Base-by-base conservation (phyloP, 2,113 vertebrate genomes). In the Siniperca knerii region DNA sequence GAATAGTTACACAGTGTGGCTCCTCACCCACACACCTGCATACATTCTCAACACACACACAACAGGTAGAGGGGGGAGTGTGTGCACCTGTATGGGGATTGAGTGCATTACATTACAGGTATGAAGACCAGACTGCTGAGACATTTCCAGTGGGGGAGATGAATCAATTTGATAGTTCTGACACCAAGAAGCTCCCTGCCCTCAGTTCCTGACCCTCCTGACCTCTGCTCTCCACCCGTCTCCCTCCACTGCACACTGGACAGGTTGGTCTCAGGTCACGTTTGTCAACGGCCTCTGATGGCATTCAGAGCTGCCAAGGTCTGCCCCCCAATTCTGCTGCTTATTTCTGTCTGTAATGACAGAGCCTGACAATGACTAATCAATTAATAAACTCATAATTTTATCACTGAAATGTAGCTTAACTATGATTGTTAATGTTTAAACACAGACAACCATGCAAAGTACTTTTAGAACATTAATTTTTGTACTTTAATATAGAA, bases 21-120 rank as follows among this genome's bases (percentile, higher is more conserved):
- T 66, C 12, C 52, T 76, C 66, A 68, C 23, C 44, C 44, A 72
- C 25, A 0, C 83, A 82, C 81, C 81, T 90, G 75, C 60, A 73
- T 20, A 44, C 42, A 70, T n/a, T 6, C 29, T 40, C 25, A 44
- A 73, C 33, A 33, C 75, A 69, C 35, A 37, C 35, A 61, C n/a
- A 67, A 2, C 29, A 66, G 50, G 50, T 54, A 13, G 54, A 58
- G 11, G 50, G 33, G 33, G 44, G 12, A 3, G 57, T 29, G 58
- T 15, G 55, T 87, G 42, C 54, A 80, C 72, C 83, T 90, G 86
- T 58, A 57, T 75, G 61, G 57, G 61, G 61, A 35, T n/a, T 25
- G 29, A 70, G 21, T 64, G n/a, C 48, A 10, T 66, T 81, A 64
- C 8, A 55, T 8, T 62, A 68, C 68, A 85, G 74, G 66, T 66